Percentiles rank a stretch among this genome's conserved stretches.
Evolutionary conservation across 2,797 vertebrate genomes (phyloP).

Genomic region (Tapirus indicus): DNA sequence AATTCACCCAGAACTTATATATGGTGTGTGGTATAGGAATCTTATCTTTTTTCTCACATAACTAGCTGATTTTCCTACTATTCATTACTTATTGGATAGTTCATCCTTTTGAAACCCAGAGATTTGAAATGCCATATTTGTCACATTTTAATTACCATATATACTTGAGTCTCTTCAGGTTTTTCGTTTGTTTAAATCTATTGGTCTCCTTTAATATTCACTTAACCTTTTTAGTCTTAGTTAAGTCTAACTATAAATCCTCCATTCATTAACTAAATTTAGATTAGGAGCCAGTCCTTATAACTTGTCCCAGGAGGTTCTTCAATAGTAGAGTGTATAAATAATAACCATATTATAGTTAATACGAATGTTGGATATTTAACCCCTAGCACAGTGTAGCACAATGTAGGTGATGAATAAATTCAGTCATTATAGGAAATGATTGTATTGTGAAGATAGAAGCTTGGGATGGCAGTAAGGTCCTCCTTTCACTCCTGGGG

Average conservation of each 20-base stretch:
- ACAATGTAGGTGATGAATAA: not conserved
- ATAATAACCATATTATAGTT: not conserved
- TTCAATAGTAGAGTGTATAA: not conserved
- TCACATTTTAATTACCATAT: not conserved
- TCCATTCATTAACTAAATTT: not conserved
- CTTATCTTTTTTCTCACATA: not conserved
- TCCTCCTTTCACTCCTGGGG: not conserved
- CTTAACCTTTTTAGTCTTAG: not conserved
- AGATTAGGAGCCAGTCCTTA: not conserved
- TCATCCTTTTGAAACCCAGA: conserved; percentile 18
- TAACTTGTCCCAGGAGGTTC: not conserved
- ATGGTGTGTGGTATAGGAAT: not conserved
- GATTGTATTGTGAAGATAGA: not conserved
- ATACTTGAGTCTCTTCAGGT: not conserved
- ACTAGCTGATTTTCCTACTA: not conserved
- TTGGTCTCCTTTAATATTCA: not conserved
- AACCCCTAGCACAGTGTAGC: not conserved
- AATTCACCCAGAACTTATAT: conserved; percentile 1
- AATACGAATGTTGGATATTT: not conserved
- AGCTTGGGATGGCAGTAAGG: not conserved
- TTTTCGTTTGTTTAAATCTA: not conserved
- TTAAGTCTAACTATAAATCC: not conserved
- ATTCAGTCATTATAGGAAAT: not conserved
- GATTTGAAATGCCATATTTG: not conserved
- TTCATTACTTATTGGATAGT: not conserved